These are phyloP conservation scores for Brotula barbata DNA, from an alignment of 2,797 vertebrate species.

Conservation along the genomic window DNA sequence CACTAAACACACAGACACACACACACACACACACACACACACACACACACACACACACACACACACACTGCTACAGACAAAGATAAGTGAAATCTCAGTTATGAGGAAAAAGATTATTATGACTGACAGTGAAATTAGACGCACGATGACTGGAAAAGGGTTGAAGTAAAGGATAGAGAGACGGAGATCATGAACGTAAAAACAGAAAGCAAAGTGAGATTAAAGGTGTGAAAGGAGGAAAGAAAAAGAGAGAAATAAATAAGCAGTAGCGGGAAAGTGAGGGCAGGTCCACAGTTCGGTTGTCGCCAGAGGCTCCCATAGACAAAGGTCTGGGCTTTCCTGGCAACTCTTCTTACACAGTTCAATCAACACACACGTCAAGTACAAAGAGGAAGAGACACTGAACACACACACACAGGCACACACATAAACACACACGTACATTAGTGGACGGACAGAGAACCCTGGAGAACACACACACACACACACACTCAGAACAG, in stretches of 20 bases:
- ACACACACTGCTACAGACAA: no score
- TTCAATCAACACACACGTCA: conserved; percentile 25
- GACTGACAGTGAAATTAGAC: no score
- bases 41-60: not conserved
- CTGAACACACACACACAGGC: conserved; percentile 3
- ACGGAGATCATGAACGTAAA: not conserved
- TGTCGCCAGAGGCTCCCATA: conserved; percentile 23
- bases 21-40: conserved; percentile 18
- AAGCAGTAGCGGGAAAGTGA: not conserved
- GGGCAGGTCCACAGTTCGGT: not conserved
- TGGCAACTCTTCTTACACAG: conserved; percentile 17
- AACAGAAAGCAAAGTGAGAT: not conserved
- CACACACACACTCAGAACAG: conserved; percentile 8
- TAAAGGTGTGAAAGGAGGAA: conserved; percentile 12
- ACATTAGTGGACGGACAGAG: conserved; percentile 18
- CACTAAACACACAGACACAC: not conserved
- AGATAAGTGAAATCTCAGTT: no score
- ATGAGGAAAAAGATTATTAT: no score
- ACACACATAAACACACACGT: conserved; percentile 8
- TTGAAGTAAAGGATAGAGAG: not conserved
- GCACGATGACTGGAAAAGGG: conserved; percentile 16
- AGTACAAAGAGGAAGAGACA: conserved; percentile 12
- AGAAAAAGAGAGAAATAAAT: not conserved
- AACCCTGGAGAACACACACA: conserved; percentile 13
- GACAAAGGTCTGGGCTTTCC: not conserved